Base-by-base conservation (phyloP, 1,140 invertebrate species). In the Camponotus vicinus region DNA sequence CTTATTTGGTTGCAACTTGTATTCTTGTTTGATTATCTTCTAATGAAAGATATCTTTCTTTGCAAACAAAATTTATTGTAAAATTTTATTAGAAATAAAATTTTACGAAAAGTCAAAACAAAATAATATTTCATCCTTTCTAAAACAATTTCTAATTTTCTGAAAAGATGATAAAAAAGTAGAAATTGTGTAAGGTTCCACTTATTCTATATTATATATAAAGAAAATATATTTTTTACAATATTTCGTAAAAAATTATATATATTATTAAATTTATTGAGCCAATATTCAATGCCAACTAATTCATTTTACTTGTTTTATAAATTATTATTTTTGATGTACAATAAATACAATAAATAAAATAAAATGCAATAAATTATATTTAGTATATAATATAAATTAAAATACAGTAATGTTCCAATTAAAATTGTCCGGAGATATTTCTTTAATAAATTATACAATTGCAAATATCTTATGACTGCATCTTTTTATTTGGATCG, bases 1-100 rank as follows among this genome's bases (percentile, higher is more conserved):
- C 69, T 73, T 15, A 57, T 59, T 18, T 40, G 49, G 34, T 37
- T 6, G 11, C 49, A 15, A 27, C 27, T 27, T 27, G 27, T 27
- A 27, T 27, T 27, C 27, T 27, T 27, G 27, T 52, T 59, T 42
- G 32, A 75, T 75, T 61, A 61, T 75, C n/a, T 61, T 61, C 32
- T 21, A 27, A 13, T 18, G 7, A 3, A 59, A 73, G 9, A 61
- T 59, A 37, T 73, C 37, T 83, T 61, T 73, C 13, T 11, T 8
- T 27, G 7, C 27, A 49, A 73, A 40, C 0, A 52, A 70, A 32
- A 3, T 7, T 15, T 34, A 3, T n/a, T n/a, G n/a, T n/a, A n/a
- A 27, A 27, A 27, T 27, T 27, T 49, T 37, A 52, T 49, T 66
- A 55, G 7, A 78, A 52, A 9, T 1, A 11, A 13, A 69, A 69